Conservation (phyloP, 92 coral and sea anemone species). For the Zoanthus sociatus region DNA sequence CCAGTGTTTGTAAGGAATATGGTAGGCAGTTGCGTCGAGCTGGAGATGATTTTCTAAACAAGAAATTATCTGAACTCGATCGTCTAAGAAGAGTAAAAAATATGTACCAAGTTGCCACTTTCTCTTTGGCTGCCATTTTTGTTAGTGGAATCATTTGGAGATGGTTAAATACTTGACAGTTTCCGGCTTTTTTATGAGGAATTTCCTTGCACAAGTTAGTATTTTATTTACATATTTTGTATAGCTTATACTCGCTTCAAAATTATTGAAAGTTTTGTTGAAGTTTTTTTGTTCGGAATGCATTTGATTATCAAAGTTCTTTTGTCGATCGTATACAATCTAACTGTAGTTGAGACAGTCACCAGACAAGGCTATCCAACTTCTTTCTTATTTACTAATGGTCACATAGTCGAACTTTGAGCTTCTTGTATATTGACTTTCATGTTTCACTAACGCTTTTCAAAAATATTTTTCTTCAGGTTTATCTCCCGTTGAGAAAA, state of each 20-base stretch:
- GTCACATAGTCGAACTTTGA: neutral
- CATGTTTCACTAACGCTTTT: neutral
- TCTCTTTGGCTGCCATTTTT: conserved; percentile 19
- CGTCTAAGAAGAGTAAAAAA: neutral
- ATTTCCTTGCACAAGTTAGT: conserved; percentile 32
- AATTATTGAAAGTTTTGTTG: conserved; percentile 38
- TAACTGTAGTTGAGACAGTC: neutral
- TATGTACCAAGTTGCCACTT: conserved; percentile 23
- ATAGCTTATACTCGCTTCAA: neutral
- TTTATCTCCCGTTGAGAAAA: neutral
- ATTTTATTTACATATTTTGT: neutral
- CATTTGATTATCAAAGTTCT: neutral
- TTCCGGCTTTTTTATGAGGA: neutral
- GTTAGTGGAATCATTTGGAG: conserved; percentile 41
- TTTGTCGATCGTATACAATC: neutral
- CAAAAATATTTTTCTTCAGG: neutral
- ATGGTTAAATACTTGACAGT: conserved; percentile 36
- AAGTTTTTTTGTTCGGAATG: conserved; percentile 16
- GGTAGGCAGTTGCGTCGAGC: conserved; percentile 1
- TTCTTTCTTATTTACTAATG: neutral
- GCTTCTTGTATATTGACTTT: neutral
- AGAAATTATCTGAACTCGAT: conserved; percentile 41
- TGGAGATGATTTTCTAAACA: conserved; percentile 28
- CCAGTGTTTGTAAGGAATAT: neutral
- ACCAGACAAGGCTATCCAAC: neutral